Base-by-base conservation (phyloP, 2,113 vertebrate genomes). In the Limanda limanda region DNA sequence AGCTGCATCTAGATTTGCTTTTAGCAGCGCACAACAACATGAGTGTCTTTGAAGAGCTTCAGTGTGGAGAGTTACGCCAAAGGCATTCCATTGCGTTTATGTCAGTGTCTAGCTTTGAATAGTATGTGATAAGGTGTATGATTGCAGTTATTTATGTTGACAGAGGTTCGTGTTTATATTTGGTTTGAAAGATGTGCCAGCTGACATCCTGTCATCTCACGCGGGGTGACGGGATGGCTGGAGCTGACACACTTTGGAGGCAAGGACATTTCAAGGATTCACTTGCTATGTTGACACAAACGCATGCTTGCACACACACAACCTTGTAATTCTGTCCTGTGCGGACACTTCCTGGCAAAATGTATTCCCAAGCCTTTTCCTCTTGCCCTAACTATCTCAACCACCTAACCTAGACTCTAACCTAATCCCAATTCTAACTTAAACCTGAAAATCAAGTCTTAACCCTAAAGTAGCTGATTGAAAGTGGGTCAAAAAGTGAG, bases 31-130 rank as follows among this genome's bases (percentile, higher is more conserved):
- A 69, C 31, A 68, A 58, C 42, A 69, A 20, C 54, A 6, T 54
- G 40, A 74, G 73, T 71, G 66, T 84, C 35, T 79, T 35, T 47
- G 12, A 47, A 47, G 45, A 47, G 45, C 14, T 47, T 37, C 10
- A 37, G 57, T 57, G 45, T 76, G n/a, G 15, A n/a, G 64, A 68
- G 25, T 62, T 35, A 68, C 59, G 71, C 48, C 62, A 18, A 68
- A n/a, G 71, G 59, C 71, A 82, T 85, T 40, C 73, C 64, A 27
- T 71, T 83, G 86, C 72, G 73, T 77, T 89, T 78, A 79, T 73
- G 57, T 65, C 40, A 9, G 14, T 47, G 62, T 1, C 47, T 5
- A 13, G 57, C 74, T 84, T 77, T 80, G 61, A 55, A 88, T 83
- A 84, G 64, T 45, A 71, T 42, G 59, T 2, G 68, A 86, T 91